Evolutionary conservation across 2,888 invertebrate genomes (phyloP).

Genomic region (Hyposoter didymator): DNA sequence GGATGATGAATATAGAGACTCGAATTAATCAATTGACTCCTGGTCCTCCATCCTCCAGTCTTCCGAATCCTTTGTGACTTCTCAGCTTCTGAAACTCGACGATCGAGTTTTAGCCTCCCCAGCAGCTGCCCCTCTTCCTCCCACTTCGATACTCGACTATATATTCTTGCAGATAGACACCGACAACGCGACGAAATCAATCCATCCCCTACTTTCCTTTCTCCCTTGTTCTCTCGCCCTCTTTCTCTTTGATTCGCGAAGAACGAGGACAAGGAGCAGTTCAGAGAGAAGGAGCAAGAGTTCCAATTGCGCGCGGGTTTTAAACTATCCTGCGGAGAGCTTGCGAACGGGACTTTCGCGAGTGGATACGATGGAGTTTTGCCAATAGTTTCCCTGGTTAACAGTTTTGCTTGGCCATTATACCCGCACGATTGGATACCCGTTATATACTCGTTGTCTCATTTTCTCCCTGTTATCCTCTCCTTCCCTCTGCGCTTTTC

Average conservation of each 20-base stretch:
- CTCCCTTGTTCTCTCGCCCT: not conserved
- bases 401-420: constrained; percentile 76
- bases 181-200: constrained; percentile 61
- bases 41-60: constrained; percentile 23
- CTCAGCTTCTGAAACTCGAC: constrained; percentile 25
- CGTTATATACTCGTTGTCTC: constrained; percentile 72
- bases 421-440: constrained; percentile 76
- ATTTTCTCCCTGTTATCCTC: constrained; percentile 32
- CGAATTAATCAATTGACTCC: constrained; percentile 70
- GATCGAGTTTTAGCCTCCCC: constrained; percentile 2
- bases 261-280: not conserved
- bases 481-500: not conserved
- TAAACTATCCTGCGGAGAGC: constrained; percentile 45
- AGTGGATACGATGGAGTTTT: constrained; percentile 68
- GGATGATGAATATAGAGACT: constrained; percentile 41
- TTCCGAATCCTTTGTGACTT: constrained; percentile 65
- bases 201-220: constrained; percentile 30
- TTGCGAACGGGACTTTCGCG: constrained; percentile 45
- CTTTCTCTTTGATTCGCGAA: not conserved
- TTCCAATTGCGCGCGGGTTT: constrained; percentile 53
- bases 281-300: constrained; percentile 7
- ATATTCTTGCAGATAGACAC: constrained; percentile 57
- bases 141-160: constrained; percentile 26
- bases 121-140: not conserved
- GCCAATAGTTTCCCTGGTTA: constrained; percentile 71